These are phyloP conservation scores for Andrena minutula DNA, from an alignment of 2,888 invertebrate species.

Conservation along the genomic window DNA sequence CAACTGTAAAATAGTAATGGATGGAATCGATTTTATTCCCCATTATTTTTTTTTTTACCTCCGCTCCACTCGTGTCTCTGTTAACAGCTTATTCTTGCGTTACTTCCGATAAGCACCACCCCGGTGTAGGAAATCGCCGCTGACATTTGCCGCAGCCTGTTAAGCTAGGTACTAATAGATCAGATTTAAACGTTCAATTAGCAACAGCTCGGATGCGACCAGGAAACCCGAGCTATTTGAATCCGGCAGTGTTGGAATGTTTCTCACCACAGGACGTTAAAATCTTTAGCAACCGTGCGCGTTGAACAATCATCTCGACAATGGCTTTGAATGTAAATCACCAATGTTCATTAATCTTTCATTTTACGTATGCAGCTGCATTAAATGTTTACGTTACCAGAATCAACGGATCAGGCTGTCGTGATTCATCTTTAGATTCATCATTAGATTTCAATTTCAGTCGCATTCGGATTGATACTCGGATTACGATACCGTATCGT, in stretches of 20 bases:
- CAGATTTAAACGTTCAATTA: conserved; percentile 64
- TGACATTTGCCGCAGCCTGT: conserved; percentile 4
- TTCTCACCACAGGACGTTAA: conserved; percentile 1
- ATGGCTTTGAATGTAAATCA: conserved; percentile 41
- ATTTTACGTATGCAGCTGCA: neutral
- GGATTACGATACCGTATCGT: neutral
- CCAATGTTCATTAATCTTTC: conserved; percentile 32
- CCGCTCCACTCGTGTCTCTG: neutral
- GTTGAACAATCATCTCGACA: neutral
- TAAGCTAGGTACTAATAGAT: conserved; percentile 43
- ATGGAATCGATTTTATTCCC: conserved; percentile 3
- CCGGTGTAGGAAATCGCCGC: neutral
- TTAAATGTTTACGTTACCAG: conserved; percentile 1
- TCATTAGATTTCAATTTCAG: neutral
- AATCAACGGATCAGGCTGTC: neutral
- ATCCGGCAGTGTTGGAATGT: conserved; percentile 25
- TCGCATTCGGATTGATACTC: neutral
- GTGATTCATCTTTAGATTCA: neutral
- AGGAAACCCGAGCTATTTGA: conserved; percentile 26
- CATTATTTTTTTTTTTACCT: neutral
- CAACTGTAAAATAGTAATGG: neutral
- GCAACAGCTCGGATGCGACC: conserved; percentile 40
- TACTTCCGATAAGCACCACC: neutral
- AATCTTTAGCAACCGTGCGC: conserved; percentile 8
- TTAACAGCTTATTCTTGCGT: neutral